phyloP scores from a whole-genome alignment of 1,140 invertebrate genomes.

The Monochamus saltuarius region DNA sequence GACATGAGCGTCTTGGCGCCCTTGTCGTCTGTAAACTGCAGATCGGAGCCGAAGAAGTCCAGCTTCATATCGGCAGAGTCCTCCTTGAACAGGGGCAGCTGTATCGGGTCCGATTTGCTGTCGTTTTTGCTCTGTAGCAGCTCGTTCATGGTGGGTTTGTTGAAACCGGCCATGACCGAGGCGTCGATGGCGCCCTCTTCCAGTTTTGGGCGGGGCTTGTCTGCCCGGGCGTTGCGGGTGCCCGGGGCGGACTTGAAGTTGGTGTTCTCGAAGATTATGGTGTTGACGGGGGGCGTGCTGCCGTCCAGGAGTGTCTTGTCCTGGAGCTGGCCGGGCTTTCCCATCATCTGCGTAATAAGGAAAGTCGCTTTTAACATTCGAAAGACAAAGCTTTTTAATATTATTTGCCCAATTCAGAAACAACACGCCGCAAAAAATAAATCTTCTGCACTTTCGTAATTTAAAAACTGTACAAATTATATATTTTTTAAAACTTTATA shows the following conservation, averaged over 20 bases:
- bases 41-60: slow-evolving; percentile 85
- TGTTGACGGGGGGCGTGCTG: slow-evolving; percentile 77
- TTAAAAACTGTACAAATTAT: no score
- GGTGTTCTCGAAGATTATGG: slow-evolving; percentile 90
- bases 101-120: slow-evolving; percentile 57
- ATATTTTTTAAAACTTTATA: no score
- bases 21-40: slow-evolving; percentile 78
- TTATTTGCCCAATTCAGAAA: no score
- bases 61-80: slow-evolving; percentile 86
- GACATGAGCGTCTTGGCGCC: slow-evolving; percentile 58
- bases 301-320: slow-evolving; percentile 69
- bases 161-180: slow-evolving; percentile 54
- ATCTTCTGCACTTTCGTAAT: no score
- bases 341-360: slow-evolving; percentile 21
- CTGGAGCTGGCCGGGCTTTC: slow-evolving; percentile 51
- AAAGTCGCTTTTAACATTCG: no score
- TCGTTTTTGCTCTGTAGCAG: slow-evolving; percentile 52
- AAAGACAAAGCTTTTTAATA: no score
- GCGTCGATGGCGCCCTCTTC: slow-evolving; percentile 41
- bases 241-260: slow-evolving; percentile 74
- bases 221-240: slow-evolving; percentile 47
- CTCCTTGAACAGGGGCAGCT: slow-evolving; percentile 69
- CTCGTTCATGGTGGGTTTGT: slow-evolving; percentile 60
- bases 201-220: slow-evolving; percentile 41
- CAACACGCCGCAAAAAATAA: no score